Percentiles rank a stretch among this genome's conserved stretches.
These are phyloP conservation scores for Holocentrus rufus DNA, from an alignment of 2,797 vertebrate genomes.

Conservation along the genomic window DNA sequence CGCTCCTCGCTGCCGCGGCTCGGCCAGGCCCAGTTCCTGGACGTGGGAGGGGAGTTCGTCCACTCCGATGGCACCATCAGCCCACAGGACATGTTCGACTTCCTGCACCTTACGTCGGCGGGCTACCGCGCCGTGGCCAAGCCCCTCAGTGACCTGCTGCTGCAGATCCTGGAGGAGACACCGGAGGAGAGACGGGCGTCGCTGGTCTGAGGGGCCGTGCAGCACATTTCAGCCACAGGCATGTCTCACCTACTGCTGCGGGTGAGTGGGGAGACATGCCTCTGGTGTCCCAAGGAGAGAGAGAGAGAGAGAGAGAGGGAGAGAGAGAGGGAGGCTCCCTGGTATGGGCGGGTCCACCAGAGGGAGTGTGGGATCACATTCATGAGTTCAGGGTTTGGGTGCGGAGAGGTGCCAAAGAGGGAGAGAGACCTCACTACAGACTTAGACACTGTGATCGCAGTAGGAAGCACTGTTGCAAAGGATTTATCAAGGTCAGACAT, in stretches of 20 bases:
- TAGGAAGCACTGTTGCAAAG: slow-evolving; percentile 44
- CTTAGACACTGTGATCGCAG: slow-evolving; percentile 61
- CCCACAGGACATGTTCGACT: slow-evolving; percentile 96
- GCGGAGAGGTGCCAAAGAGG: slow-evolving; percentile 47
- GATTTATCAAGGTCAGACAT: slow-evolving; percentile 35
- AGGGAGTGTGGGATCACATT: slow-evolving; percentile 48
- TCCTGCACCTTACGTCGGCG: slow-evolving; percentile 92
- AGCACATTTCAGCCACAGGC: slow-evolving; percentile 46
- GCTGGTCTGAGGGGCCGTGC: slow-evolving; percentile 84
- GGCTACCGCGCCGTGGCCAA: slow-evolving; percentile 91
- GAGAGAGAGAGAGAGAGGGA: slow-evolving; percentile 18
- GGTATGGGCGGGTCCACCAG: slow-evolving; percentile 45
- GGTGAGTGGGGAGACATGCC: slow-evolving; percentile 58
- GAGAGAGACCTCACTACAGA: slow-evolving; percentile 59
- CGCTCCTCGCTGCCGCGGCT: slow-evolving; percentile 87
- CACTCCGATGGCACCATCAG: slow-evolving; percentile 94
- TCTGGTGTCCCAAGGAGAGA: slow-evolving; percentile 55
- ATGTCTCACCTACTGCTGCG: slow-evolving; percentile 54
- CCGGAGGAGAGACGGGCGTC: slow-evolving; percentile 93
- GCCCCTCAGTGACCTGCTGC: slow-evolving; percentile 95
- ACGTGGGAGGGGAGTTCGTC: slow-evolving; percentile 88
- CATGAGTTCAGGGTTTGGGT: slow-evolving; percentile 36
- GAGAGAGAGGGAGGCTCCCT: slow-evolving; percentile 17
- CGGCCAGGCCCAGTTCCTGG: slow-evolving; percentile 88
- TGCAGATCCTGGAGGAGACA: slow-evolving; percentile 96